Percentiles rank a stretch among this genome's conserved stretches.
Evolutionary conservation across 2,113 vertebrate species (phyloP).

Genomic region (Phrynocephalus versicolor): DNA sequence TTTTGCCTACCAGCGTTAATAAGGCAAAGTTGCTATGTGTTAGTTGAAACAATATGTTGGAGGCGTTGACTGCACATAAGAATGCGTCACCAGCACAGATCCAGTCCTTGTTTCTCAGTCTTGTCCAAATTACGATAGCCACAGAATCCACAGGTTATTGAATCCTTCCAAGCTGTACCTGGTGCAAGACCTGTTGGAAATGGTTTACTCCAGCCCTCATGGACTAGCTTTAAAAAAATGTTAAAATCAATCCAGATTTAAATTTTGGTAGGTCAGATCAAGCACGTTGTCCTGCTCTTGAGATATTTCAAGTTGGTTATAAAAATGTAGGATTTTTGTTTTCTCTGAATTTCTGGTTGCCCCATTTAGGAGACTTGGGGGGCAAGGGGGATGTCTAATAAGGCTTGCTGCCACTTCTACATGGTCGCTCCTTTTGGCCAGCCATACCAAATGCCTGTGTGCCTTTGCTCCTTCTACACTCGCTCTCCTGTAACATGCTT

Average conservation of each 20-base stretch:
- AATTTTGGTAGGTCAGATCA: not conserved
- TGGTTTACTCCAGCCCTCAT: not conserved
- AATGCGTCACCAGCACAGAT: not conserved
- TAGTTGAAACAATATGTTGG: not conserved
- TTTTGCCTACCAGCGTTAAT: not conserved
- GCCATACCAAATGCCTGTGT: not conserved
- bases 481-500: not conserved
- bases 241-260: not conserved
- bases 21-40: not conserved
- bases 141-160: not conserved
- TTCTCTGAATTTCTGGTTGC: not conserved
- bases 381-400: not conserved
- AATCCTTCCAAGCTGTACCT: not conserved
- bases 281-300: not conserved
- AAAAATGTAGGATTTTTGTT: not conserved
- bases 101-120: not conserved
- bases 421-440: not conserved
- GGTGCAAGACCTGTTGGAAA: not conserved
- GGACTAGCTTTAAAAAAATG: not conserved
- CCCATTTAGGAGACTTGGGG: not conserved
- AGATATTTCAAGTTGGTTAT: no score
- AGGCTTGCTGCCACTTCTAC: not conserved
- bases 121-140: not conserved
- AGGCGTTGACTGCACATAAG: not conserved
- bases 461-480: not conserved